Base-by-base conservation (phyloP, 2,113 vertebrate genomes). In the Anseranas semipalmata region DNA sequence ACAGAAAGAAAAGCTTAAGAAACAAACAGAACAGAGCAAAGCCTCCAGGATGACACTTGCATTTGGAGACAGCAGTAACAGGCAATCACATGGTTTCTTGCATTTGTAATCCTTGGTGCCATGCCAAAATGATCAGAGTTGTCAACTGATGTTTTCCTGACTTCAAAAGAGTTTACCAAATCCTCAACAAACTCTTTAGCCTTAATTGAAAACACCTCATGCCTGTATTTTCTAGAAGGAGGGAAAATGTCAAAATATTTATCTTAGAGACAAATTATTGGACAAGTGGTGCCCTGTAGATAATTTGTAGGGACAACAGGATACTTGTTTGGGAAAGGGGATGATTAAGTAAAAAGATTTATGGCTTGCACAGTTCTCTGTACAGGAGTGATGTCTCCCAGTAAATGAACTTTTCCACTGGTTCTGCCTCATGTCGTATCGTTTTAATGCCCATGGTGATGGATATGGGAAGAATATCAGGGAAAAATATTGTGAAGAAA, bases 221-320 rank as follows among this genome's bases (percentile, higher is more conserved):
- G 77, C 27, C 45, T 89, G 33, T 72, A 16, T 65, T 95, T 95
- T 78, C 52, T 87, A 62, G 84, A 67, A 89, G 30, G 39, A 65
- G 53, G 76, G 33, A 82, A 94, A 87, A 89, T 41, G 65, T 75
- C 52, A 87, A 96, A 96, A 95, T 96, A 95, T 89, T 96, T 95
- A 62, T 48, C 81, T 79, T 95, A 62, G 89, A 82, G 48, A 91
- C 39, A 87, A 93, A 85, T 91, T 79, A 93, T 35, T 95, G 87
- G 77, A 93, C 67, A 72, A 91, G 72, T 24, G 13, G 3, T 95
- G 56, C 39, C 27, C 30, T 85, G 48, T 55, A 78, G 73, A 78
- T 78, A 56, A 94, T 87, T 91, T 65, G 20, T 75, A 85, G 65
- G 65, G 45, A 68, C 73, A 87, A 85, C 53, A 89, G 37, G 55